Conservation (phyloP, 2,888 invertebrate genomes). For the Dicyrtomina minuta region DNA sequence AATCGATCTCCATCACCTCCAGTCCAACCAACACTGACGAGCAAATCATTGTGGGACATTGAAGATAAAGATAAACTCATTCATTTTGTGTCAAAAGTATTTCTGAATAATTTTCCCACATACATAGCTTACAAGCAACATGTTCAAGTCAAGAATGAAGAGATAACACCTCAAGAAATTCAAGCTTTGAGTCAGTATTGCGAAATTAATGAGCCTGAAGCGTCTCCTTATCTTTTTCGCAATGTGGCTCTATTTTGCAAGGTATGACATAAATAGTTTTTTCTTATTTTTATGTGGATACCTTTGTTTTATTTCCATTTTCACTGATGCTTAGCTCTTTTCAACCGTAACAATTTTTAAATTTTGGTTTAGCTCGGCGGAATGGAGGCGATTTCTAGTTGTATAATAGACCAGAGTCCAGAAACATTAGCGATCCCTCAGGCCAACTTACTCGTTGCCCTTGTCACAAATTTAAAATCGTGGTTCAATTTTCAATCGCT, state of each 20-base stretch:
- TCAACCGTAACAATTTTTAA: neutral
- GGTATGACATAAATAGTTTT: too few species aligned
- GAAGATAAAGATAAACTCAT: constrained; percentile 86
- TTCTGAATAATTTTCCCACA: constrained; percentile 73
- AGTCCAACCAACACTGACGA: constrained; percentile 34
- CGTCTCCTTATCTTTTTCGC: constrained; percentile 82
- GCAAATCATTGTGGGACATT: constrained; percentile 65
- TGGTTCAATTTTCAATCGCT: constrained; percentile 92
- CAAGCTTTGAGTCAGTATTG: constrained; percentile 76
- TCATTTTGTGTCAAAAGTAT: constrained; percentile 81
- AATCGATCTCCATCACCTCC: constrained; percentile 24
- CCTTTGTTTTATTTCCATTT: constrained; percentile 5
- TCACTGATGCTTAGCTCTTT: neutral
- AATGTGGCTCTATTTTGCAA: constrained; percentile 94
- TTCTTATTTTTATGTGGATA: too few species aligned
- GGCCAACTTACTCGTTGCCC: constrained; percentile 87
- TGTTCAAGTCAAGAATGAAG: constrained; percentile 74
- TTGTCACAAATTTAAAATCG: constrained; percentile 86
- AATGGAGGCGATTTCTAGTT: constrained; percentile 79
- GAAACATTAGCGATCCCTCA: constrained; percentile 77
- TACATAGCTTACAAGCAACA: constrained; percentile 70
- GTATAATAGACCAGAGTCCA: constrained; percentile 75
- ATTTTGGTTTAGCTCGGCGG: constrained; percentile 66
- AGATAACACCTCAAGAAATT: constrained; percentile 80
- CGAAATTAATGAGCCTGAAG: constrained; percentile 90